Percentiles rank a stretch among this genome's conserved stretches.
Evolutionary conservation across 2,797 vertebrate species (phyloP).

Genomic region (Falco peregrinus): DNA sequence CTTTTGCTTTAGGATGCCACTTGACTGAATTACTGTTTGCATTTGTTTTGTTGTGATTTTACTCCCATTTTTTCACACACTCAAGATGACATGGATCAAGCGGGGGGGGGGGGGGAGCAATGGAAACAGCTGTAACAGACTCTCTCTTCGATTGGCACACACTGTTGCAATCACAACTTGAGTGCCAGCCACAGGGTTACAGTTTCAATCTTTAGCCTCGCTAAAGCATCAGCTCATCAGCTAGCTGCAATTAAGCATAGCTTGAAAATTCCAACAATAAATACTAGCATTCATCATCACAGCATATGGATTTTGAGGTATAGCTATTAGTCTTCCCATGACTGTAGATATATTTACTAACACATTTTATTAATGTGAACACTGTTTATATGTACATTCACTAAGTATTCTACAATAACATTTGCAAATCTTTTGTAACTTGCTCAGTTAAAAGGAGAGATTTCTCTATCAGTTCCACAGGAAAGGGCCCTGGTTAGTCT

Average conservation of each 20-base stretch:
- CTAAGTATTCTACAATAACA: background rate
- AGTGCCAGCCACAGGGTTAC: background rate
- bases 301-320: background rate
- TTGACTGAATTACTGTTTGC: background rate
- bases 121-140: background rate
- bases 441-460: background rate
- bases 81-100: background rate
- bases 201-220: background rate
- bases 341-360: background rate
- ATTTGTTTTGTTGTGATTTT: background rate
- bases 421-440: background rate
- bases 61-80: background rate
- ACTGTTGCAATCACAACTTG: background rate
- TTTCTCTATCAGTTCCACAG: background rate
- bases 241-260: background rate
- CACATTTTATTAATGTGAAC: background rate
- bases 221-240: background rate
- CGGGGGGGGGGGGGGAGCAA: background rate
- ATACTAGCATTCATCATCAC: background rate
- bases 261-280: background rate
- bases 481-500: background rate
- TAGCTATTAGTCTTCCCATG: background rate
- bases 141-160: background rate
- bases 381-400: background rate
- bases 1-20: background rate